Conservation (phyloP, 2,797 vertebrate genomes). For the Acomys russatus region DNA sequence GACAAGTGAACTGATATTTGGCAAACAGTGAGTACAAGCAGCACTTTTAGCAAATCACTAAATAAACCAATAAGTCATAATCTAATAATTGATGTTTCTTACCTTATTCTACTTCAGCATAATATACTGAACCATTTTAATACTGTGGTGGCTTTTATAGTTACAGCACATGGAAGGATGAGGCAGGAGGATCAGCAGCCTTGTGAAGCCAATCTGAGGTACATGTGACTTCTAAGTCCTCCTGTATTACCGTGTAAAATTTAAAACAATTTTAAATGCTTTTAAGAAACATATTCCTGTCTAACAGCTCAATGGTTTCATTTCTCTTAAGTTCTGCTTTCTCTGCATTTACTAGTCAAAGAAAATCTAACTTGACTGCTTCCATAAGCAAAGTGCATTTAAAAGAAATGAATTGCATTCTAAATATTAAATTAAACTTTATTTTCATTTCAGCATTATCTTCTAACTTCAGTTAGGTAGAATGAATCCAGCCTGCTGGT, state of each 20-base stretch:
- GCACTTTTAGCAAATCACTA: not conserved
- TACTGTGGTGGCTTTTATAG: too few relatives aligned
- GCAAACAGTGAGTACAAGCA: not conserved
- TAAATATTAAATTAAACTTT: not conserved
- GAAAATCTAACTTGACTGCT: constrained; percentile 11
- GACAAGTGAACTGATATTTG: not conserved
- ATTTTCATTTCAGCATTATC: constrained; percentile 1
- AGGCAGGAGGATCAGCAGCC: not conserved
- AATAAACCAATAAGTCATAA: not conserved
- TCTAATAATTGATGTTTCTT: not conserved
- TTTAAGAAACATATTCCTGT: not conserved
- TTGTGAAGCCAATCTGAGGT: not conserved
- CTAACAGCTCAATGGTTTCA: constrained; percentile 42
- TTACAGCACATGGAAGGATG: too few relatives aligned
- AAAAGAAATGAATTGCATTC: not conserved
- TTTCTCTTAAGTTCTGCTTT: constrained; percentile 12
- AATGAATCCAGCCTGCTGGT: not conserved
- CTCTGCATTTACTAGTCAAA: not conserved
- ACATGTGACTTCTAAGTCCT: not conserved
- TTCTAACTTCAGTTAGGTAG: not conserved
- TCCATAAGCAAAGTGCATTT: not conserved
- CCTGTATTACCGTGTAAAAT: not conserved
- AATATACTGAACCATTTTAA: not conserved
- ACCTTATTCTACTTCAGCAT: not conserved
- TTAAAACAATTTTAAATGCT: not conserved